Conservation (phyloP, 2,797 vertebrate genomes). For the Vespertilio murinus region DNA sequence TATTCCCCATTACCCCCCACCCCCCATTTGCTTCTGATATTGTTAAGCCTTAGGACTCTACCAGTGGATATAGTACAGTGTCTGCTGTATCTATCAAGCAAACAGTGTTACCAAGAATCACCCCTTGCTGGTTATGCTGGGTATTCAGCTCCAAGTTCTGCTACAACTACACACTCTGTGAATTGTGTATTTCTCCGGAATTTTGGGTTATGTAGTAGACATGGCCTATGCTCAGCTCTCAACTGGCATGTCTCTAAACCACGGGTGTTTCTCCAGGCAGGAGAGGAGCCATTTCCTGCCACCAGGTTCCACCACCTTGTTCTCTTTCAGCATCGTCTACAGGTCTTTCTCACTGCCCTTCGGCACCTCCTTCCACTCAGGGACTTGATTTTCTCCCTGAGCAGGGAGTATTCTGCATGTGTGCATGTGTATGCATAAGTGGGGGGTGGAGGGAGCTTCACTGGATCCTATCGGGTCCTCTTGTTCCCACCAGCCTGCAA, state of each 20-base stretch:
- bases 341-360: not conserved
- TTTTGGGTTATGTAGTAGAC: not conserved
- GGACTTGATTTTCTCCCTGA: not conserved
- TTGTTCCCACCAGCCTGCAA: not conserved
- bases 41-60: not conserved
- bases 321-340: not conserved
- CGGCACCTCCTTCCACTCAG: not conserved
- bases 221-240: not conserved
- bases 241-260: not conserved
- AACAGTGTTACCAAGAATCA: not conserved
- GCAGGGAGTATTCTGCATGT: not conserved
- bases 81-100: slow-evolving; percentile 17
- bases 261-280: not conserved
- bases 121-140: not conserved
- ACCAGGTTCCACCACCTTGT: not conserved
- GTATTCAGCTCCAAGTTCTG: not conserved
- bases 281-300: not conserved
- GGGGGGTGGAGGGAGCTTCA: not conserved
- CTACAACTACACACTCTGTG: not conserved
- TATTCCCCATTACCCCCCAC: too few relatives aligned
- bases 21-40: slow-evolving; percentile 15
- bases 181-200: not conserved
- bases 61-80: slow-evolving; percentile 12
- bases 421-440: not conserved
- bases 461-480: not conserved